Evolutionary conservation across 2,113 vertebrate species (phyloP).

Genomic region (Dipodomys spectabilis): DNA sequence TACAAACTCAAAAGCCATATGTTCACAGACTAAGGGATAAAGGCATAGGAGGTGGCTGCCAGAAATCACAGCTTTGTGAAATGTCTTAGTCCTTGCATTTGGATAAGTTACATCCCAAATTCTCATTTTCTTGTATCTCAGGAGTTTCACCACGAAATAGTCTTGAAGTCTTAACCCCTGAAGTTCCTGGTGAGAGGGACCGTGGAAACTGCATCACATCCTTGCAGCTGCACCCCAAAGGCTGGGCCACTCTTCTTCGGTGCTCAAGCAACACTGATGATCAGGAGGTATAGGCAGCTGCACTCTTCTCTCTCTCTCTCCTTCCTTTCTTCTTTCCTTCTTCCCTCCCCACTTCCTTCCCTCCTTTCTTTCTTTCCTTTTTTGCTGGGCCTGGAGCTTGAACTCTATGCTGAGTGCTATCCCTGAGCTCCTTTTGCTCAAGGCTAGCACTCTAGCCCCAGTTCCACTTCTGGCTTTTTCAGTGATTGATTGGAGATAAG

Average conservation of each 20-base stretch:
- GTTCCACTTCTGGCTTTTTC: no score
- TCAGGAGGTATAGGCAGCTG: constrained; percentile 92
- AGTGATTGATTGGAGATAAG: no score
- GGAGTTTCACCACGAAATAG: constrained; percentile 96
- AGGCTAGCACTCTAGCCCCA: no score
- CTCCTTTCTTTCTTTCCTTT: no score
- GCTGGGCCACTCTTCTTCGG: constrained; percentile 96
- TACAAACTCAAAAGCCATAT: background rate
- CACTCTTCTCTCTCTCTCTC: no score
- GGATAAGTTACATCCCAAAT: background rate
- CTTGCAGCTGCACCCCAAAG: constrained; percentile 97
- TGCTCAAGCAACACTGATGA: constrained; percentile 99
- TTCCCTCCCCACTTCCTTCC: no score
- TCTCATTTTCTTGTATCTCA: constrained; percentile 78
- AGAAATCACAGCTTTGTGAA: constrained; percentile 48
- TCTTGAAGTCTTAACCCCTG: constrained; percentile 97
- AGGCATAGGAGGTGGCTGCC: background rate
- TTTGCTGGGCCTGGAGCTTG: no score
- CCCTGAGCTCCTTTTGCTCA: no score
- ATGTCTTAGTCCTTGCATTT: constrained; percentile 31
- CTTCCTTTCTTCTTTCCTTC: no score
- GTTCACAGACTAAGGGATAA: background rate
- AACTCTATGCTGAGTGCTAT: no score
- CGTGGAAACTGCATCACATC: constrained; percentile 98
- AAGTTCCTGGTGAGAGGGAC: constrained; percentile 97